These are phyloP conservation scores for Phalloptychus januarius DNA, from an alignment of 2,797 vertebrate genomes.

Conservation along the genomic window DNA sequence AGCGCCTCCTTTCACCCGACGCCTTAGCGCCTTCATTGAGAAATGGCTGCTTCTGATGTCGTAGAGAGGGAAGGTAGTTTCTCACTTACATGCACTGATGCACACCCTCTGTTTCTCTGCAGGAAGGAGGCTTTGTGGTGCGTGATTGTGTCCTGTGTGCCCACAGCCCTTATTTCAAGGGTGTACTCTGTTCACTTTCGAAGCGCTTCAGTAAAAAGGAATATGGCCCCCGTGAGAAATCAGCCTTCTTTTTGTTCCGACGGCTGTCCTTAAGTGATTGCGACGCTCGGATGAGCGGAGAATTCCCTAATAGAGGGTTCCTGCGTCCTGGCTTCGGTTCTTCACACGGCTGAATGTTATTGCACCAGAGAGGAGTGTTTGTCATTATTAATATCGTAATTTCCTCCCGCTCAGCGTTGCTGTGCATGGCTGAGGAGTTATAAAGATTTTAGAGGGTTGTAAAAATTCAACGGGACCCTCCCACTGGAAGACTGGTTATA, in stretches of 20 bases:
- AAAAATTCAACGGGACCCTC: constrained; percentile 29
- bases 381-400: neutral
- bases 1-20: constrained; percentile 25
- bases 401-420: neutral
- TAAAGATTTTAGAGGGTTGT: neutral
- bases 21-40: constrained; percentile 41
- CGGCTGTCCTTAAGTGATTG: neutral
- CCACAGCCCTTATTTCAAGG: constrained; percentile 23
- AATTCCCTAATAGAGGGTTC: neutral
- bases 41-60: constrained; percentile 35
- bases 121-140: constrained; percentile 46
- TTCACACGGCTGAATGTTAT: neutral
- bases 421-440: neutral
- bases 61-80: constrained; percentile 49
- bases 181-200: constrained; percentile 6
- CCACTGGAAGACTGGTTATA: constrained; percentile 23
- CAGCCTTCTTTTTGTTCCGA: constrained; percentile 3
- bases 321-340: neutral
- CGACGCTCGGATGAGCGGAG: neutral
- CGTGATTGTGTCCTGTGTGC: constrained; percentile 30
- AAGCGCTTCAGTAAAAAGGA: constrained; percentile 11
- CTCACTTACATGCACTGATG: neutral
- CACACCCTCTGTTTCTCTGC: neutral
- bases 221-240: constrained; percentile 20
- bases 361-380: neutral